phyloP scores from a whole-genome alignment of 2,888 invertebrate species.

The Athalia circularis region DNA sequence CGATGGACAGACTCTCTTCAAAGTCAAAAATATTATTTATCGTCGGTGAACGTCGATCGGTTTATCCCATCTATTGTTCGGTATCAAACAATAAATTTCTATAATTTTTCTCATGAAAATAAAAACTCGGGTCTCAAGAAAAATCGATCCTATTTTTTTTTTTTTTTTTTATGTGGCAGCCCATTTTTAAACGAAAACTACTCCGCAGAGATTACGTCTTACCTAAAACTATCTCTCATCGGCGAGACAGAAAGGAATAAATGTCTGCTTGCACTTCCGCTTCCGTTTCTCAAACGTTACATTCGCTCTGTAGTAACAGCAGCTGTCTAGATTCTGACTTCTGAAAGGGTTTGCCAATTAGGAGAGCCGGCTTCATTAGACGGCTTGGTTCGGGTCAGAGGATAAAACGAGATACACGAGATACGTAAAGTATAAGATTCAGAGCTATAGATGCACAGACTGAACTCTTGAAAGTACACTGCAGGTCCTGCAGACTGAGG shows the following conservation, averaged over 20 bases:
- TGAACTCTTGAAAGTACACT: neutral
- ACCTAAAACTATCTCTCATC: slow-evolving; percentile 39
- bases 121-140: too few species aligned
- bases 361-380: slow-evolving; percentile 38
- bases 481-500: neutral
- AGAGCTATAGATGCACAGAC: neutral
- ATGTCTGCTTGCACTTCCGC: slow-evolving; percentile 42
- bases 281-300: slow-evolving; percentile 32
- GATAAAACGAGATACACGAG: slow-evolving; percentile 14
- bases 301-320: neutral
- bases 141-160: too few species aligned
- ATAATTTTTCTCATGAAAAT: too few species aligned
- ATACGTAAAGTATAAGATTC: slow-evolving; percentile 17
- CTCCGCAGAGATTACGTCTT: neutral
- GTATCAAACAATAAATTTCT: too few species aligned
- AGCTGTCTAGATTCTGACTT: slow-evolving; percentile 39
- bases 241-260: slow-evolving; percentile 23
- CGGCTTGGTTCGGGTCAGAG: slow-evolving; percentile 14
- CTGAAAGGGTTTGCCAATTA: slow-evolving; percentile 39
- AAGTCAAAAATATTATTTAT: too few species aligned
- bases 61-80: too few species aligned
- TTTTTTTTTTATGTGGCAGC: neutral
- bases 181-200: neutral
- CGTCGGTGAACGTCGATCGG: too few species aligned
- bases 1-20: too few species aligned